Conservation (phyloP, 1,140 invertebrate species). For the Aporrectodea caliginosa region DNA sequence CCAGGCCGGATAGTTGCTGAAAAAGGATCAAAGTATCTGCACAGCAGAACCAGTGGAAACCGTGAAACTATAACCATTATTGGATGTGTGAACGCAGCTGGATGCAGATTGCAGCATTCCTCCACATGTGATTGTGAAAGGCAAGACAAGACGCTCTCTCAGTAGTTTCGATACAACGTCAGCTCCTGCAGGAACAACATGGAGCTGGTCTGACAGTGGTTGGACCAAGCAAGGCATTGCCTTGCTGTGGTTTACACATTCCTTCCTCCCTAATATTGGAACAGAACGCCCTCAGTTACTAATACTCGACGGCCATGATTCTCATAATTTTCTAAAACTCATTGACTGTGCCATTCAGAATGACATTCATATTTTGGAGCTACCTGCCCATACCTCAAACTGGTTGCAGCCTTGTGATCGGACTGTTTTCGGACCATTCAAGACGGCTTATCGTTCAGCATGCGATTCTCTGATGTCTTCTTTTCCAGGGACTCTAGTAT, state of each 20-base stretch:
- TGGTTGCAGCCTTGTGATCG: conserved; percentile 37
- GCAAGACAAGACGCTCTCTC: conserved; percentile 15
- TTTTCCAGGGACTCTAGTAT: background rate
- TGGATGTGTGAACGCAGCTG: conserved; percentile 13
- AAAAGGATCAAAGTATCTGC: conserved; percentile 53
- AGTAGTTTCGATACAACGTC: background rate
- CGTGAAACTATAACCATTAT: conserved; percentile 12
- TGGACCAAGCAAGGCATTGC: conserved; percentile 19
- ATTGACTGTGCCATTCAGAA: conserved; percentile 27
- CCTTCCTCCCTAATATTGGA: conserved; percentile 6
- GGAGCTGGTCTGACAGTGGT: conserved; percentile 1
- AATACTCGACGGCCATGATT: no score
- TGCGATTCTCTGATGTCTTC: background rate
- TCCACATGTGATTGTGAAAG: conserved; percentile 12
- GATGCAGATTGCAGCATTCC: background rate
- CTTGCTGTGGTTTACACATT: conserved; percentile 4
- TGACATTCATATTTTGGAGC: conserved; percentile 34
- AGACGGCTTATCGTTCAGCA: conserved; percentile 31
- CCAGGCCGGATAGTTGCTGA: conserved; percentile 52
- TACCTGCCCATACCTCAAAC: conserved; percentile 41
- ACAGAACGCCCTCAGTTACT: background rate
- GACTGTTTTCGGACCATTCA: conserved; percentile 37
- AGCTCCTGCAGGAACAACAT: conserved; percentile 7
- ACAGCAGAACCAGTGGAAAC: conserved; percentile 52
- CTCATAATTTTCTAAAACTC: background rate